These are phyloP conservation scores for Taenioides sp. DNA, from an alignment of 2,797 vertebrate species.

Conservation along the genomic window DNA sequence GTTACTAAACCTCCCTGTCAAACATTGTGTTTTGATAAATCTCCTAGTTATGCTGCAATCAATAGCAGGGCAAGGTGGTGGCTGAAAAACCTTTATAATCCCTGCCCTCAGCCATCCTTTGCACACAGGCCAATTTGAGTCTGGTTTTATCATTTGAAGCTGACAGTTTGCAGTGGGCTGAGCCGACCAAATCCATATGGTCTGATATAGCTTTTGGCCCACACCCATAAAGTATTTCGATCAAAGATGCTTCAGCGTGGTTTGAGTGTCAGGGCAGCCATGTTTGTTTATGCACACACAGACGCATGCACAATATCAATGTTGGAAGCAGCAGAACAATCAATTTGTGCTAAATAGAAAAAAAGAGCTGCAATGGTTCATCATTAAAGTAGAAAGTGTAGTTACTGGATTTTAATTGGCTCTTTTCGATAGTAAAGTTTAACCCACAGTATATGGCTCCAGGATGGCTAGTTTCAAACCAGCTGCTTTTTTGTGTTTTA, in stretches of 20 bases:
- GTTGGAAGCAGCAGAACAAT: constrained; percentile 51
- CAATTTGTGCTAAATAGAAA: constrained; percentile 46
- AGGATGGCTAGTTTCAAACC: neutral
- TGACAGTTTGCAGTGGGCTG: constrained; percentile 69
- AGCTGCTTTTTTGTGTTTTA: neutral
- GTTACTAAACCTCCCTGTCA: constrained; percentile 75
- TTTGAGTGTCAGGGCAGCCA: constrained; percentile 58
- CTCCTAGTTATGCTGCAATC: constrained; percentile 74
- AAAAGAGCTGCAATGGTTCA: constrained; percentile 34
- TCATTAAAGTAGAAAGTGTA: constrained; percentile 32
- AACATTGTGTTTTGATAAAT: constrained; percentile 77
- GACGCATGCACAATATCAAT: constrained; percentile 57
- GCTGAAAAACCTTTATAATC: constrained; percentile 76
- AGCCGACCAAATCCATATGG: constrained; percentile 68
- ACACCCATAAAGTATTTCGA: constrained; percentile 65
- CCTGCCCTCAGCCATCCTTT: constrained; percentile 74
- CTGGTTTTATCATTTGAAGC: constrained; percentile 75
- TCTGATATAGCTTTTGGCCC: constrained; percentile 63
- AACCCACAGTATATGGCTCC: neutral
- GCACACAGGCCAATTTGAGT: constrained; percentile 70
- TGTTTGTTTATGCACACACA: constrained; percentile 53
- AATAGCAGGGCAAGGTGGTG: constrained; percentile 71
- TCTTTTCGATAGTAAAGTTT: neutral
- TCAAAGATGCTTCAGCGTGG: constrained; percentile 58
- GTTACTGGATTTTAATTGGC: constrained; percentile 35